Evolutionary conservation across 2,113 vertebrate genomes (phyloP).

Genomic region (Sylvia atricapilla): DNA sequence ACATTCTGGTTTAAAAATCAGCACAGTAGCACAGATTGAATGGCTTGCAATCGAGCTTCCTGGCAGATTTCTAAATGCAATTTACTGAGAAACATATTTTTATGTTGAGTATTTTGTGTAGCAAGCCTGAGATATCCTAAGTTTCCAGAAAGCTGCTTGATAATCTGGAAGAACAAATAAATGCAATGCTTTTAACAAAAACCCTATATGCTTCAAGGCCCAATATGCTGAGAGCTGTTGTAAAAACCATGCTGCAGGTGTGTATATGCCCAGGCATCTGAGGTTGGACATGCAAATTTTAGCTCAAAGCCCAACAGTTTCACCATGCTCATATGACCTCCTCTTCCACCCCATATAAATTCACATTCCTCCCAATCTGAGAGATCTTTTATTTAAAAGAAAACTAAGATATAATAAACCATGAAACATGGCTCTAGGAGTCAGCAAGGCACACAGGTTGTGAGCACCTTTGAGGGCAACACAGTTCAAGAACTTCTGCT

Average conservation of each 20-base stretch:
- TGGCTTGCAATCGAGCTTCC: not conserved
- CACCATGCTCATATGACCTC: not conserved
- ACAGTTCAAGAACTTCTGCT: not conserved
- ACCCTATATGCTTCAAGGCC: not conserved
- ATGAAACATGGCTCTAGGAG: not conserved
- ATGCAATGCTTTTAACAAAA: not conserved
- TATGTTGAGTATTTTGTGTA: not conserved
- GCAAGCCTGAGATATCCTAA: not conserved
- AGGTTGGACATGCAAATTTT: not conserved
- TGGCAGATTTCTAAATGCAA: not conserved
- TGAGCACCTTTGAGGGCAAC: not conserved
- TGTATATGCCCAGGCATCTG: not conserved
- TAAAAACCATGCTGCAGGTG: not conserved
- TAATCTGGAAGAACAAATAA: not conserved
- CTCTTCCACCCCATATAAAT: not conserved
- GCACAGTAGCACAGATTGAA: constrained; percentile 1
- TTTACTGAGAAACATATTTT: not conserved
- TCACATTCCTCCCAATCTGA: not conserved
- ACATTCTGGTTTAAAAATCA: constrained; percentile 27
- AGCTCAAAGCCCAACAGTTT: not conserved
- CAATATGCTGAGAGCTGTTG: not conserved
- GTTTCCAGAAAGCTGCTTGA: not conserved
- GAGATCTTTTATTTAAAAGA: not conserved
- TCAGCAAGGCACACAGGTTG: not conserved
- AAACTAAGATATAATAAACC: not conserved